Conservation (phyloP, 2,888 invertebrate species). For the Sarcophaga caerulescens region DNA sequence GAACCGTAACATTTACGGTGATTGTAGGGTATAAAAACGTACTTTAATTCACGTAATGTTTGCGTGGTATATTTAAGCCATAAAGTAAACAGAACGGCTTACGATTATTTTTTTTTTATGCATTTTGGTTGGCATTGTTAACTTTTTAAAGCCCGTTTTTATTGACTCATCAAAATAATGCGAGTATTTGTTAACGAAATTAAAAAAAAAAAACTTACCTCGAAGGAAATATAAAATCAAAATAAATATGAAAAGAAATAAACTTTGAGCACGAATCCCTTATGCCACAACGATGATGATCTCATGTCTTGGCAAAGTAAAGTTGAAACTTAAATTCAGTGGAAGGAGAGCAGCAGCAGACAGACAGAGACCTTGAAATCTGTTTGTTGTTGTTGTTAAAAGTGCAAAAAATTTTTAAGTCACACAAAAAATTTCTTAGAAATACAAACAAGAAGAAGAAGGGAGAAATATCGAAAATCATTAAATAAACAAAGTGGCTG, state of each 20-base stretch:
- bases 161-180: background rate
- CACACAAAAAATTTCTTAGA: conserved; percentile 37
- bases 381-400: background rate
- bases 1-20: background rate
- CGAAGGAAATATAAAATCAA: too few species aligned
- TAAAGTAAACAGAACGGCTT: too few species aligned
- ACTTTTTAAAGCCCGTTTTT: background rate
- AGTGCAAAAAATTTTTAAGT: conserved; percentile 41
- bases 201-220: background rate
- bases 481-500: background rate
- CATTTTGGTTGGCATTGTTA: background rate
- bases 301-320: conserved; percentile 22
- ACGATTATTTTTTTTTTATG: too few species aligned
- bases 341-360: background rate
- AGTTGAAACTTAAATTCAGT: conserved; percentile 1
- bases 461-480: background rate
- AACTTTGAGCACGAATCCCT: conserved; percentile 13
- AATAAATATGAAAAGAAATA: background rate
- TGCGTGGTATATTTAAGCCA: too few species aligned
- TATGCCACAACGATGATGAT: conserved; percentile 27
- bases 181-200: background rate
- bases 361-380: conserved; percentile 50
- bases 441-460: conserved; percentile 22
- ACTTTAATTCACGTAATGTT: too few species aligned
- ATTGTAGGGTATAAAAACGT: too few species aligned